phyloP scores from a whole-genome alignment of 2,888 invertebrate species.

The Habrosyne pyritoides region DNA sequence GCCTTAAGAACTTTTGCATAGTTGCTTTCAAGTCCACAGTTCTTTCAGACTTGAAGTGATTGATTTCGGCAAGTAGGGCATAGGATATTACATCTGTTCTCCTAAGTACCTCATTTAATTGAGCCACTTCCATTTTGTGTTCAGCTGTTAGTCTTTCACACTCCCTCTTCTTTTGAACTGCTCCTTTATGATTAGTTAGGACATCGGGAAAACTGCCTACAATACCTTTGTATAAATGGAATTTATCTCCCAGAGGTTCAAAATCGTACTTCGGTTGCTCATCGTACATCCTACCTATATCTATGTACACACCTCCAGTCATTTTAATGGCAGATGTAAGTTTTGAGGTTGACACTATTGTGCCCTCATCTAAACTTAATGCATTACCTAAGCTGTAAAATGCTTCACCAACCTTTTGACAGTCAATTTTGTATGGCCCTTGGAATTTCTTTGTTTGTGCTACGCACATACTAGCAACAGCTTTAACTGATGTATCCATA shows the following conservation, averaged over 20 bases:
- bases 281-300: constrained; percentile 94
- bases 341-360: constrained; percentile 84
- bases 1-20: constrained; percentile 92
- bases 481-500: constrained; percentile 94
- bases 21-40: constrained; percentile 93
- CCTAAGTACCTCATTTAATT: constrained; percentile 90
- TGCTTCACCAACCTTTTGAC: constrained; percentile 94
- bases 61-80: constrained; percentile 96
- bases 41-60: constrained; percentile 95
- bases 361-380: constrained; percentile 90
- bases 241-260: constrained; percentile 94
- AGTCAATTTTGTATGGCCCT: constrained; percentile 94
- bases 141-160: constrained; percentile 92
- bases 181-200: constrained; percentile 93
- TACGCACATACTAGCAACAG: constrained; percentile 89
- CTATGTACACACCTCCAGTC: constrained; percentile 94
- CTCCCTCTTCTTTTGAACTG: constrained; percentile 94
- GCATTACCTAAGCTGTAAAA: constrained; percentile 93
- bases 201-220: constrained; percentile 96
- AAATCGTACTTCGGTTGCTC: constrained; percentile 95
- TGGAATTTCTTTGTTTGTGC: constrained; percentile 95
- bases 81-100: constrained; percentile 97
- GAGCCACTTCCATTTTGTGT: constrained; percentile 91
- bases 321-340: constrained; percentile 92
- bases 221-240: constrained; percentile 97